Evolutionary conservation across 2,113 vertebrate genomes (phyloP).

Genomic region (Nestor notabilis): DNA sequence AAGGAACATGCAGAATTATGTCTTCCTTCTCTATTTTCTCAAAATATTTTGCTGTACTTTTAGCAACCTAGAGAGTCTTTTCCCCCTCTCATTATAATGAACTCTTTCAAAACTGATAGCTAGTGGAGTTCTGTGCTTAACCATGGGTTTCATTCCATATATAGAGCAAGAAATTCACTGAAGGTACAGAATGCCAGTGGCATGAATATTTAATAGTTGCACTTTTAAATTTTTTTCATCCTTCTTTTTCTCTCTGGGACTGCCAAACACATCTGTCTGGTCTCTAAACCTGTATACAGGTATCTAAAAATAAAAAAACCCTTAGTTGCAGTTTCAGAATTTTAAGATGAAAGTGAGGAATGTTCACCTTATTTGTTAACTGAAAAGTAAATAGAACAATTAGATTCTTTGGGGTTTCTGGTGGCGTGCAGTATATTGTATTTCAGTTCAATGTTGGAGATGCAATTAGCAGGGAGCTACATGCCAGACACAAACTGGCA

Average conservation of each 20-base stretch:
- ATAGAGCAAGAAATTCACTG: constrained; percentile 9
- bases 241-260: constrained; percentile 14
- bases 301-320: not conserved
- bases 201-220: constrained; percentile 48
- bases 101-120: constrained; percentile 16
- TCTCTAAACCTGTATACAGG: not conserved
- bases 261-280: constrained; percentile 3
- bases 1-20: not conserved
- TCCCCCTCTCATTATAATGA: not conserved
- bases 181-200: constrained; percentile 13
- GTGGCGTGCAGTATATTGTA: not conserved
- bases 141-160: not conserved
- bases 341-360: not conserved
- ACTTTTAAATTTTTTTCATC: constrained; percentile 25
- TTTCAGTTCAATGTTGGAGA: not conserved
- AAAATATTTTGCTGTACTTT: not conserved
- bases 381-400: not conserved
- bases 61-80: not conserved
- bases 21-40: not conserved
- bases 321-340: not conserved
- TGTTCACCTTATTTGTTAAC: not conserved
- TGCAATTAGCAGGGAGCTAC: not conserved
- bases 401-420: not conserved
- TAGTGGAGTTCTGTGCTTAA: constrained; percentile 8
- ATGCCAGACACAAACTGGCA: not conserved